These are phyloP conservation scores for Drosophila athabasca DNA, from an alignment of 1,140 invertebrate species.

Conservation along the genomic window DNA sequence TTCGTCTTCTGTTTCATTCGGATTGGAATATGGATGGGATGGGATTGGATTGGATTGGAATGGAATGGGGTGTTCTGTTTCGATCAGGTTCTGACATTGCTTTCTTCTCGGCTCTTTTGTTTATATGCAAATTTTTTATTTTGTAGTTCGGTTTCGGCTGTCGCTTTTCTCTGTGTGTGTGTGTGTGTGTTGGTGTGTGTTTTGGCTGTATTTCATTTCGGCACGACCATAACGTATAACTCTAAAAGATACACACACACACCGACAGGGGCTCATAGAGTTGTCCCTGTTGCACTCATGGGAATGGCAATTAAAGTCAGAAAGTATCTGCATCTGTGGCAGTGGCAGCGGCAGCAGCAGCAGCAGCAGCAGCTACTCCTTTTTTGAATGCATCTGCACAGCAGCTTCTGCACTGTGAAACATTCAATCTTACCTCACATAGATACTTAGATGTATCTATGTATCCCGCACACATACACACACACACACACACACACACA, in stretches of 20 bases:
- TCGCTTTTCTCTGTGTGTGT: slow-evolving; percentile 27
- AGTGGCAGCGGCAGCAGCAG: slow-evolving; percentile 16
- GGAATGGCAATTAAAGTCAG: slow-evolving; percentile 63
- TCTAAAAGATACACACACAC: slow-evolving; percentile 33
- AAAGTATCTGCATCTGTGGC: slow-evolving; percentile 76
- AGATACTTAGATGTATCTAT: slow-evolving; percentile 38
- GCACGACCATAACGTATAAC: slow-evolving; percentile 57
- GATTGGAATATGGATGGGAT: slow-evolving; percentile 1
- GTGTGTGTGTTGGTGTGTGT: slow-evolving; percentile 37
- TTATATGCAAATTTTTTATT: slow-evolving; percentile 77
- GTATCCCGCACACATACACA: slow-evolving; percentile 22
- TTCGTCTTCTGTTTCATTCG: slow-evolving; percentile 32
- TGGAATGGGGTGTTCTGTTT: slow-evolving; percentile 10
- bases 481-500: slow-evolving; percentile 19
- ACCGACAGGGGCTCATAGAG: slow-evolving; percentile 47
- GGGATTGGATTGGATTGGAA: not conserved
- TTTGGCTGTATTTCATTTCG: slow-evolving; percentile 68
- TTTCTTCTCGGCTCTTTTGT: slow-evolving; percentile 65
- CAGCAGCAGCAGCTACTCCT: slow-evolving; percentile 64
- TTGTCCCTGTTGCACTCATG: slow-evolving; percentile 68
- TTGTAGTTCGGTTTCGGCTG: slow-evolving; percentile 51
- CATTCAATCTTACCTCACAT: slow-evolving; percentile 70
- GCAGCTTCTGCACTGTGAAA: slow-evolving; percentile 68
- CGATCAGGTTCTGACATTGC: slow-evolving; percentile 51
- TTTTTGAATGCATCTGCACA: slow-evolving; percentile 76